Percentiles rank a stretch among this genome's conserved stretches.
Conservation (phyloP, 2,888 invertebrate genomes). For the Cheilosia soror region DNA sequence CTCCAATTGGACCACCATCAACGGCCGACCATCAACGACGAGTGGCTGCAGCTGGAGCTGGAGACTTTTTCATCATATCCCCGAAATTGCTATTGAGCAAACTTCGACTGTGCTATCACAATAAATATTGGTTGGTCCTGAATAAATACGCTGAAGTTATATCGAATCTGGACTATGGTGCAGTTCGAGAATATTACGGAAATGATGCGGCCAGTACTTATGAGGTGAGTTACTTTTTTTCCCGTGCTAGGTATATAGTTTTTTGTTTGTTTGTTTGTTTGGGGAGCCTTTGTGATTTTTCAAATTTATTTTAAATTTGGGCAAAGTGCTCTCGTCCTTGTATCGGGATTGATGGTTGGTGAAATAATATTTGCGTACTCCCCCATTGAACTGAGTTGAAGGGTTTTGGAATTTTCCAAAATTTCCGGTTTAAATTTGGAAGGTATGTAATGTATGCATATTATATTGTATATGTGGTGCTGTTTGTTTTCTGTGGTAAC, state of each 20-base stretch:
- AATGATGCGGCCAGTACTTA: slow-evolving; percentile 82
- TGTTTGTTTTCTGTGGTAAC: slow-evolving; percentile 47
- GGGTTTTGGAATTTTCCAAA: slow-evolving; percentile 40
- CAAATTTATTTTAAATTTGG: slow-evolving; percentile 71
- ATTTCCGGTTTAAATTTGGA: slow-evolving; percentile 43
- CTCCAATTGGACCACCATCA: slow-evolving; percentile 73
- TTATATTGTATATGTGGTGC: neutral
- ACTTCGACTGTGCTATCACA: slow-evolving; percentile 83
- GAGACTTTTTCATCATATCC: slow-evolving; percentile 79
- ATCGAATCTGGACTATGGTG: slow-evolving; percentile 83
- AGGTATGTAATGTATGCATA: neutral
- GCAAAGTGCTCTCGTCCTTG: slow-evolving; percentile 61
- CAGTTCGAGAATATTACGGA: slow-evolving; percentile 81
- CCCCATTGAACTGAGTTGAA: slow-evolving; percentile 21
- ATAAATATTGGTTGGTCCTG: slow-evolving; percentile 84
- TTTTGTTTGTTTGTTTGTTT: slow-evolving; percentile 23
- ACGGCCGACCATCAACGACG: slow-evolving; percentile 58
- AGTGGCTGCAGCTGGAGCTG: slow-evolving; percentile 68
- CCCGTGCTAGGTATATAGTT: neutral
- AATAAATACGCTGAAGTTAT: slow-evolving; percentile 84
- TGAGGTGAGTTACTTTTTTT: slow-evolving; percentile 80
- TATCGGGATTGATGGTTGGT: slow-evolving; percentile 13
- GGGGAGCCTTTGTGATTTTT: slow-evolving; percentile 63
- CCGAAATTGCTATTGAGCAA: slow-evolving; percentile 83
- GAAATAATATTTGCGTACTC: slow-evolving; percentile 55